These are phyloP conservation scores for Ophthalmotilapia sp. DNA, from an alignment of 2,113 vertebrate species.

Conservation along the genomic window DNA sequence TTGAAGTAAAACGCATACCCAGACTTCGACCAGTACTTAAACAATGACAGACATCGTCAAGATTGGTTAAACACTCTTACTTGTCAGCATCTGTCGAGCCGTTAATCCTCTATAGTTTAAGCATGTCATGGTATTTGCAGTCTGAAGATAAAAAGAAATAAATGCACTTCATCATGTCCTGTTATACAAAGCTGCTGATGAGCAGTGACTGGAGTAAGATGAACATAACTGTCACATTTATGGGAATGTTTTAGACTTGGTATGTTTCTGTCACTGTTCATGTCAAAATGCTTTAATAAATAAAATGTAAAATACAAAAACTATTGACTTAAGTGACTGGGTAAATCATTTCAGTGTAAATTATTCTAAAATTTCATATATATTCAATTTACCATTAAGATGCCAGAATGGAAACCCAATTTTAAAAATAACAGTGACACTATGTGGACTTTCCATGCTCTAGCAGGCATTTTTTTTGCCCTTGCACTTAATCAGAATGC, in stretches of 20 bases:
- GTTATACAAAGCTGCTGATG: not conserved
- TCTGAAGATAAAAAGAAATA: not conserved
- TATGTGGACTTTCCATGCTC: not conserved
- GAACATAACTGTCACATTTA: not conserved
- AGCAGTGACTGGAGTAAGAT: not conserved
- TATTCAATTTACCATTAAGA: not conserved
- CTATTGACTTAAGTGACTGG: not conserved
- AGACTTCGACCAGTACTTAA: not conserved
- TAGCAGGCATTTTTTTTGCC: not conserved
- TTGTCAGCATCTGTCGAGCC: not conserved
- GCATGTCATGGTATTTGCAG: not conserved
- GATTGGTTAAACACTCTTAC: not conserved
- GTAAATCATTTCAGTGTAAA: not conserved
- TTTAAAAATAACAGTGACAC: not conserved
- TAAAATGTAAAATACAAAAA: not conserved
- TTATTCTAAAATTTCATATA: not conserved
- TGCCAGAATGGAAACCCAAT: not conserved
- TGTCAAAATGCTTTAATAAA: not conserved
- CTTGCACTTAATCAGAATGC: not conserved
- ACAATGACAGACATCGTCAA: not conserved
- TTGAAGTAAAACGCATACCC: not conserved
- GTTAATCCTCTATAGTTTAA: not conserved
- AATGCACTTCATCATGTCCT: not conserved
- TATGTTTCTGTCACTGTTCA: not conserved
- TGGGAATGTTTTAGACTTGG: slow-evolving; percentile 17